Percentiles rank a stretch among this genome's conserved stretches.
Evolutionary conservation across 2,888 invertebrate species (phyloP).

Genomic region (Agapostemon virescens): DNA sequence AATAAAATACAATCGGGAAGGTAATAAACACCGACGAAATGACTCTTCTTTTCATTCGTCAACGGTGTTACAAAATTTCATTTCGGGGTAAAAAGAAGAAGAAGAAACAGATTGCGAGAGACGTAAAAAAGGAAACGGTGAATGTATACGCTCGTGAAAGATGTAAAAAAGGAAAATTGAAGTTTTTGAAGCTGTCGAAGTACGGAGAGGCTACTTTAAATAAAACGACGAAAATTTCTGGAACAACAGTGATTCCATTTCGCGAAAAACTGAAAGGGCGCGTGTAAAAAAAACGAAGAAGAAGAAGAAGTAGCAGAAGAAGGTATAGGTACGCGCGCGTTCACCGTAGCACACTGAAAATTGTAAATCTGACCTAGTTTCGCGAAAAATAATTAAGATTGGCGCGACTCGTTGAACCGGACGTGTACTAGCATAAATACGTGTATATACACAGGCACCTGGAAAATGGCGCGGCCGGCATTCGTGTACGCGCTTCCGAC

Average conservation of each 20-base stretch:
- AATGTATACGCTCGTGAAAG: neutral
- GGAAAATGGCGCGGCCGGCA: slow-evolving; percentile 46
- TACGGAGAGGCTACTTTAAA: neutral
- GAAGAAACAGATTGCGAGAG: too few species aligned
- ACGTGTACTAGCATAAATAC: slow-evolving; percentile 51
- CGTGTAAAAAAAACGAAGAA: neutral
- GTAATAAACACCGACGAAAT: too few species aligned
- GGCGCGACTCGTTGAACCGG: slow-evolving; percentile 46
- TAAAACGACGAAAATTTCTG: neutral
- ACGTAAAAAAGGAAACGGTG: neutral
- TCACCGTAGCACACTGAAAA: slow-evolving; percentile 33
- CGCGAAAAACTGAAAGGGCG: slow-evolving; percentile 3
- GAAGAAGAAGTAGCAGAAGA: neutral
- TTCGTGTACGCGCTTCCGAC: slow-evolving; percentile 49
- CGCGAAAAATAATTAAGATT: slow-evolving; percentile 58
- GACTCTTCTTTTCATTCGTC: too few species aligned
- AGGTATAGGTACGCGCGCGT: neutral
- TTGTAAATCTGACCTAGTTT: slow-evolving; percentile 62
- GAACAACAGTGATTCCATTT: neutral
- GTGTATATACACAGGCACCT: slow-evolving; percentile 31
- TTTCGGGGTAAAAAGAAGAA: neutral
- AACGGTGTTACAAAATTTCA: neutral
- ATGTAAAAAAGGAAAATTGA: neutral
- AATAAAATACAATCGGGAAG: too few species aligned
- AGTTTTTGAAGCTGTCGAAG: neutral